phyloP scores from a whole-genome alignment of 2,113 vertebrate genomes.

The Microtus ochrogaster region DNA sequence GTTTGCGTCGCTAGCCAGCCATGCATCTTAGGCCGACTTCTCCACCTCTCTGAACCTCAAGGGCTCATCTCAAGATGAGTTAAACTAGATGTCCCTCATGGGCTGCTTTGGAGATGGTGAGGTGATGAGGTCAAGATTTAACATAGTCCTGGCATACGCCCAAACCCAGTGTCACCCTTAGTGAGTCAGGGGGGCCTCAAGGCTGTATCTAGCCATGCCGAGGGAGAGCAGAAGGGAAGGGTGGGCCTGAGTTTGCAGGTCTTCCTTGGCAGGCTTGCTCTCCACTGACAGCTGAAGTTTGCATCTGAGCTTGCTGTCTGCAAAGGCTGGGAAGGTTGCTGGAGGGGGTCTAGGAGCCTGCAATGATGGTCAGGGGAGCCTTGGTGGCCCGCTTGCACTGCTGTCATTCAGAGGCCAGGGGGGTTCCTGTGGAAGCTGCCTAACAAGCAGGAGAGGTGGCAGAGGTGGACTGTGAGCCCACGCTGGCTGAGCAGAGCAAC shows the following conservation, averaged over 20 bases:
- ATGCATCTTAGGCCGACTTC: background rate
- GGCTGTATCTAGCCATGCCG: background rate
- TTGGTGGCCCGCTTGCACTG: slow-evolving; percentile 9
- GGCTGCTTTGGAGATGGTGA: background rate
- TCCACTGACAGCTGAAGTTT: background rate
- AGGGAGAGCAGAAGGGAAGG: background rate
- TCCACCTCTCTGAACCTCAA: background rate
- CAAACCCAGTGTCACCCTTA: background rate
- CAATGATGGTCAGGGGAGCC: accelerated
- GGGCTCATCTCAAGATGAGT: background rate
- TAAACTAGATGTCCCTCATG: background rate
- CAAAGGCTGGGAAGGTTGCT: background rate
- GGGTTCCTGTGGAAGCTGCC: background rate
- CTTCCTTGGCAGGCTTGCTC: accelerated
- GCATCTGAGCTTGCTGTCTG: background rate
- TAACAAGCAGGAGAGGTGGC: slow-evolving; percentile 13
- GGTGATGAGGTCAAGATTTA: background rate
- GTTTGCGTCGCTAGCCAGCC: background rate
- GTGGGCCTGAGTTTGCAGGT: background rate
- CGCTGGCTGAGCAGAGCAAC: slow-evolving; percentile 50
- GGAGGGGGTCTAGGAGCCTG: background rate
- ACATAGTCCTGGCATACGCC: background rate
- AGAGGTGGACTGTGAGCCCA: slow-evolving; percentile 16
- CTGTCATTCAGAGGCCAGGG: background rate
- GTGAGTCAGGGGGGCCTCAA: background rate